phyloP scores from a whole-genome alignment of 2,113 vertebrate species.

The Odontophorus gujanensis region DNA sequence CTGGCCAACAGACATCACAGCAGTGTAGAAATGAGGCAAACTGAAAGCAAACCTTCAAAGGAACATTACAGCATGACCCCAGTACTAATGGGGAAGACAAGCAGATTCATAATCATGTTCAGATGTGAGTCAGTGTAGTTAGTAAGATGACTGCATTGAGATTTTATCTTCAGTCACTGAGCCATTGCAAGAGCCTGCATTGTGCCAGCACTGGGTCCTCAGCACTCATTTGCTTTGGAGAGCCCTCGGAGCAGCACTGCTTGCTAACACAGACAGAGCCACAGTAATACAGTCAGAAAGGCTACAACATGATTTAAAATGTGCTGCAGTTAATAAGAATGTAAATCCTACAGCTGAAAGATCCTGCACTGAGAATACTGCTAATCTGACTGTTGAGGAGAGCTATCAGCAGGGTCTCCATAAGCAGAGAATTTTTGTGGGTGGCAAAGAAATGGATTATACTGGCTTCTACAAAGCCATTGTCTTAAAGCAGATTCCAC shows the following conservation, averaged over 20 bases:
- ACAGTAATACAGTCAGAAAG: not conserved
- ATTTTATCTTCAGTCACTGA: not conserved
- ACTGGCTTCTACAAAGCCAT: not conserved
- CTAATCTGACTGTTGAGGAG: not conserved
- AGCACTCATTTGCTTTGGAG: not conserved
- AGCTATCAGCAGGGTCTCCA: not conserved
- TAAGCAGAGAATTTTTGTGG: slow-evolving; percentile 4
- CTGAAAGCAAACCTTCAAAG: not conserved
- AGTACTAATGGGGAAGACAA: not conserved
- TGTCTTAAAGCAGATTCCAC: not conserved
- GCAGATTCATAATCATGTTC: not conserved
- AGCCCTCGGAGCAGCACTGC: not conserved
- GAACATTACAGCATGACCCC: not conserved
- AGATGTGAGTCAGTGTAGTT: not conserved
- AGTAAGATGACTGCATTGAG: no score
- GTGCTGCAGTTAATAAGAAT: not conserved
- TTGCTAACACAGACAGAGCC: not conserved
- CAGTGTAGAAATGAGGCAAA: not conserved
- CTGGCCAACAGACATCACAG: rapidly evolving
- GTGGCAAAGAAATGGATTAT: not conserved
- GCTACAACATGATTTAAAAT: not conserved
- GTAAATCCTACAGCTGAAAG: not conserved
- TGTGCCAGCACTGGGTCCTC: not conserved
- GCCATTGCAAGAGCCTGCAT: rapidly evolving
- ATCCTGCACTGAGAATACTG: not conserved